These are phyloP conservation scores for Antigone vipio DNA, from an alignment of 2,113 vertebrate genomes.

Conservation along the genomic window DNA sequence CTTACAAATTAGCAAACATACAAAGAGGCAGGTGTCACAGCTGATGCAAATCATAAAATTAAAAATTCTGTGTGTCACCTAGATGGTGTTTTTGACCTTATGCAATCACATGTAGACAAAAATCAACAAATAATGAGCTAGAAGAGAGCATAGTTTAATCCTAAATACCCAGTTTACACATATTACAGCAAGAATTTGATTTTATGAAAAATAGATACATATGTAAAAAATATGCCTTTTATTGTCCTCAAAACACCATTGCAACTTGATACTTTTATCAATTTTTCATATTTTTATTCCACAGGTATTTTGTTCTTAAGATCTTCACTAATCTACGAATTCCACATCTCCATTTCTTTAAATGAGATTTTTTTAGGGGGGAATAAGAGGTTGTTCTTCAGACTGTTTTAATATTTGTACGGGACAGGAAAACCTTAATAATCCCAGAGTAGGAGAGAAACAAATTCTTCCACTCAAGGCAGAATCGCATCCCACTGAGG, in stretches of 20 bases:
- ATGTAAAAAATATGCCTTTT: neutral
- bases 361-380: neutral
- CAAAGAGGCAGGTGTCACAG: neutral
- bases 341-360: neutral
- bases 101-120: neutral
- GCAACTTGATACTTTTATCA: neutral
- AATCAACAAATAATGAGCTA: neutral
- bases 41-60: neutral
- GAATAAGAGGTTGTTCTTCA: neutral
- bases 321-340: neutral
- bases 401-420: neutral
- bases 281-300: neutral
- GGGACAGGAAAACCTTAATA: neutral
- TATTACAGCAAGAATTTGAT: neutral
- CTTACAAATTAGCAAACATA: neutral
- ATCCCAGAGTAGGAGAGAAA: neutral
- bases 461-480: neutral
- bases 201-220: neutral
- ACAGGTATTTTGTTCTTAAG: neutral
- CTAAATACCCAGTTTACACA: neutral
- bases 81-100: neutral
- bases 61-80: neutral
- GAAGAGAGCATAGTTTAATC: neutral
- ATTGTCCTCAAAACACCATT: neutral
- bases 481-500: neutral